These are phyloP conservation scores for Leptodactylus fallax DNA, from an alignment of 2,797 vertebrate species.

Conservation along the genomic window DNA sequence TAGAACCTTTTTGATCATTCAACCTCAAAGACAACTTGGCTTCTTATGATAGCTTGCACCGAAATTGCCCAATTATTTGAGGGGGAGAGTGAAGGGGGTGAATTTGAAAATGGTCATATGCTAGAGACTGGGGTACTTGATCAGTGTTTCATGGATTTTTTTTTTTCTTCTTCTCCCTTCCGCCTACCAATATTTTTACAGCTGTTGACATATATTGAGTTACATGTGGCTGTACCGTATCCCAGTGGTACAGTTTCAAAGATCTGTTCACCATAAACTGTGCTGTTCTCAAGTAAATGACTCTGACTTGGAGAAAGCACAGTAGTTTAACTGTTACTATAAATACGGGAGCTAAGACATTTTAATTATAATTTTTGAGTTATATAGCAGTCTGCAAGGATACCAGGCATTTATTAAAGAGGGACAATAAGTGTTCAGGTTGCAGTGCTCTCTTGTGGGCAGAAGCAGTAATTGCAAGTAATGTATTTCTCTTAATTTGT, in stretches of 20 bases:
- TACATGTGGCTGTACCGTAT: slow-evolving; percentile 85
- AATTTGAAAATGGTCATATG: slow-evolving; percentile 78
- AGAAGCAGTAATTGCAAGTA: slow-evolving; percentile 74
- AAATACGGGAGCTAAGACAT: slow-evolving; percentile 85
- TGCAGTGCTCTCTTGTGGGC: slow-evolving; percentile 80
- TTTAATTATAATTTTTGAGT: slow-evolving; percentile 88
- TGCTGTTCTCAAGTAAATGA: slow-evolving; percentile 83
- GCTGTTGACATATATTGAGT: slow-evolving; percentile 91
- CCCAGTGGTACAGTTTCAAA: slow-evolving; percentile 81
- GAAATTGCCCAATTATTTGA: slow-evolving; percentile 83
- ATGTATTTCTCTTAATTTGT: slow-evolving; percentile 14
- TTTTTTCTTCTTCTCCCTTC: slow-evolving; percentile 67
- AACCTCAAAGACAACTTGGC: slow-evolving; percentile 77
- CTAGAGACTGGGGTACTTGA: slow-evolving; percentile 82
- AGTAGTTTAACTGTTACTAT: slow-evolving; percentile 87
- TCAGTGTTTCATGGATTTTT: slow-evolving; percentile 73
- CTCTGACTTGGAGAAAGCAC: slow-evolving; percentile 84
- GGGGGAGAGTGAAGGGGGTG: slow-evolving; percentile 70
- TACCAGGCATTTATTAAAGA: slow-evolving; percentile 73
- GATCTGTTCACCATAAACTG: slow-evolving; percentile 87
- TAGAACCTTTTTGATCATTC: slow-evolving; percentile 84
- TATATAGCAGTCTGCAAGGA: slow-evolving; percentile 77
- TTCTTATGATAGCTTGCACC: slow-evolving; percentile 78
- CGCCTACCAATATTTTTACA: slow-evolving; percentile 85
- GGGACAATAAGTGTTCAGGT: slow-evolving; percentile 71